A percentile compares a stretch with the other conserved stretches of the same genome.
These are phyloP conservation scores for Dendrophyllia cribrosa DNA, from an alignment of 64 coral and sea anemone genomes.

Conservation along the genomic window DNA sequence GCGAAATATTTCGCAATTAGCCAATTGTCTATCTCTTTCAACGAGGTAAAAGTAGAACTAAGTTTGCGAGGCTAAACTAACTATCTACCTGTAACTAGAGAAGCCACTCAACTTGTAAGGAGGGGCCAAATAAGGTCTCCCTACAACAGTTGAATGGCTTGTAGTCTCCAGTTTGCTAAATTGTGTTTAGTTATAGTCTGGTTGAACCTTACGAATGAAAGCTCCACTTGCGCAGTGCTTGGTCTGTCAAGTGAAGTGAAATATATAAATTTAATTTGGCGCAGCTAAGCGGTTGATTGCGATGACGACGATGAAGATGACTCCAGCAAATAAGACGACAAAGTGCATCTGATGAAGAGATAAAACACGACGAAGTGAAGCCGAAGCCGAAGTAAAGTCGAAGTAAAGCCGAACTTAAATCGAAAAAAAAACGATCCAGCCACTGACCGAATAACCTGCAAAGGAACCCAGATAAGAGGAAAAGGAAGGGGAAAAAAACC, in stretches of 20 bases:
- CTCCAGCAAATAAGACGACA: neutral
- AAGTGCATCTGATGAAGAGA: neutral
- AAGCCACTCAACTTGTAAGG: neutral
- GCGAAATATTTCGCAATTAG: neutral
- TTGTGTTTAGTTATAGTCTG: neutral
- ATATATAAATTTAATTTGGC: neutral
- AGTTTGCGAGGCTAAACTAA: neutral
- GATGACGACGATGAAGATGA: neutral
- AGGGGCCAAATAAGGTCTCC: neutral
- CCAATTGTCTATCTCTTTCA: neutral
- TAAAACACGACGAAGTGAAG: neutral
- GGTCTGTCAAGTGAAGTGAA: constrained; percentile 18
- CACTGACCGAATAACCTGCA: neutral
- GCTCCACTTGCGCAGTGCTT: neutral
- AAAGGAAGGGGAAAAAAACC: neutral
- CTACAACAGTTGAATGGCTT: neutral
- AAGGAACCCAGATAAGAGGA: neutral
- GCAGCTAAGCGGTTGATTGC: neutral
- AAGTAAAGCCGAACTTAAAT: neutral
- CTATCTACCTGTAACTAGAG: neutral
- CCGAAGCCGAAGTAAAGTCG: neutral
- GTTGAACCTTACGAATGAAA: constrained; percentile 24
- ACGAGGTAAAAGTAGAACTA: neutral
- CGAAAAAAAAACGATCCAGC: neutral
- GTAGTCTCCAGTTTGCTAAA: neutral